Evolutionary conservation across 1,140 invertebrate species (phyloP).

Genomic region (Lutraria rhynchaena): DNA sequence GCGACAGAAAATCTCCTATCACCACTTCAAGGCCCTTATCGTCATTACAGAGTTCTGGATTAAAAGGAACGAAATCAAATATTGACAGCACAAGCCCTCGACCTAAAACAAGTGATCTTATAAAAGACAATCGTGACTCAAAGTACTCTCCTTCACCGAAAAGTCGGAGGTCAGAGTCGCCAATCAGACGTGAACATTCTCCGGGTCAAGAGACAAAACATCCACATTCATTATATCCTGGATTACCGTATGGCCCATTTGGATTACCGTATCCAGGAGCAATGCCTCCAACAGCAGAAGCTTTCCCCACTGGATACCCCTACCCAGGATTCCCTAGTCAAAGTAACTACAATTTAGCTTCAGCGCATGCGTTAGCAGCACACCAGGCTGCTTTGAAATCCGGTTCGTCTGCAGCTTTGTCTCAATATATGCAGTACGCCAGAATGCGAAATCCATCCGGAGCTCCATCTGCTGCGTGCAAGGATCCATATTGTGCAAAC

Average conservation of each 20-base stretch:
- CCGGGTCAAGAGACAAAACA: constrained; percentile 33
- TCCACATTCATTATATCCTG: constrained; percentile 49
- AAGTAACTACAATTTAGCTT: constrained; percentile 73
- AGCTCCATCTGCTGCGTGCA: constrained; percentile 93
- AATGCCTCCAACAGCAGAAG: constrained; percentile 22
- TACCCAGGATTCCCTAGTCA: constrained; percentile 17
- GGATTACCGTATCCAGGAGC: constrained; percentile 26
- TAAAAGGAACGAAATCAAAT: constrained; percentile 46
- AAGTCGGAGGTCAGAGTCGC: constrained; percentile 51
- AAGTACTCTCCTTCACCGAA: constrained; percentile 50
- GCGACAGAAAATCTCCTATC: constrained; percentile 47
- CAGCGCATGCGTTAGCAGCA: constrained; percentile 84
- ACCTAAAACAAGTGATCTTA: constrained; percentile 36
- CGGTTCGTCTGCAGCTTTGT: constrained; percentile 68
- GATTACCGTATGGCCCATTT: constrained; percentile 40
- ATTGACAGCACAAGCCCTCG: constrained; percentile 43
- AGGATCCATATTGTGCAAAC: constrained; percentile 97
- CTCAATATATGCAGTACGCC: constrained; percentile 89
- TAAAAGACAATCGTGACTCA: constrained; percentile 39
- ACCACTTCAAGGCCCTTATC: constrained; percentile 46
- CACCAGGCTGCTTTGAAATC: constrained; percentile 66
- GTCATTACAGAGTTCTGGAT: constrained; percentile 35
- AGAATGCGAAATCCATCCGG: constrained; percentile 94
- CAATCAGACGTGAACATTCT: constrained; percentile 38
- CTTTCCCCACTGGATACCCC: constrained; percentile 42